A percentile compares a stretch with the other conserved stretches of the same genome.
These are phyloP conservation scores for Villa cingulata DNA, from an alignment of 2,888 invertebrate genomes.

Conservation along the genomic window DNA sequence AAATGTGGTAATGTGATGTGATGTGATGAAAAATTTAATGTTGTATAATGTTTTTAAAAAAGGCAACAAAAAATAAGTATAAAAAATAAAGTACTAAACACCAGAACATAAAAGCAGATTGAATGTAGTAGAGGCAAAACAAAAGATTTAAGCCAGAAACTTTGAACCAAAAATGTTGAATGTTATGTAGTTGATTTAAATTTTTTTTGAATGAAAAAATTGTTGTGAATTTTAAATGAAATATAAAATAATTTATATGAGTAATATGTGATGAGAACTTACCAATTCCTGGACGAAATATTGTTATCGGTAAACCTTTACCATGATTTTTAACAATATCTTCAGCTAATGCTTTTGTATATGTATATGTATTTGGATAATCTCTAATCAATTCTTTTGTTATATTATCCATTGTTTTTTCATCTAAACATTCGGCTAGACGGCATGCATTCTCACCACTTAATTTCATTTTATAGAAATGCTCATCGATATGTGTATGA, in stretches of 20 bases:
- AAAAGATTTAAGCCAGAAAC: not conserved
- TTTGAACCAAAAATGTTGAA: not conserved
- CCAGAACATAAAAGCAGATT: too few species aligned
- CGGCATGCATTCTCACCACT: conserved; percentile 28
- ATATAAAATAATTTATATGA: not conserved
- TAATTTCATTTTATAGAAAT: conserved; percentile 31
- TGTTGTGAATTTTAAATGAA: too few species aligned
- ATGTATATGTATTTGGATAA: conserved; percentile 57
- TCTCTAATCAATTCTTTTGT: conserved; percentile 21
- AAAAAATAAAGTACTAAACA: too few species aligned
- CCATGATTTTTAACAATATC: conserved; percentile 43
- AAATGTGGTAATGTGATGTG: too few species aligned
- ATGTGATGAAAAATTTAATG: too few species aligned
- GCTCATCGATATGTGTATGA: conserved; percentile 29
- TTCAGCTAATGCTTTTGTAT: conserved; percentile 58
- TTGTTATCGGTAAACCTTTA: conserved; percentile 45
- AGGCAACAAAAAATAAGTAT: too few species aligned
- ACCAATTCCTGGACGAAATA: conserved; percentile 59
- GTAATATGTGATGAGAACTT: too few species aligned
- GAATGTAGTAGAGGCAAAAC: too few species aligned
- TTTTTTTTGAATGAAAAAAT: too few species aligned
- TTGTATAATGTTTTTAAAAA: too few species aligned
- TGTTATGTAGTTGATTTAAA: too few species aligned
- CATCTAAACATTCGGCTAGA: conserved; percentile 26
- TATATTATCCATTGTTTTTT: conserved; percentile 28